Conservation (phyloP, 2,797 vertebrate genomes). For the Clarias platycephalus region DNA sequence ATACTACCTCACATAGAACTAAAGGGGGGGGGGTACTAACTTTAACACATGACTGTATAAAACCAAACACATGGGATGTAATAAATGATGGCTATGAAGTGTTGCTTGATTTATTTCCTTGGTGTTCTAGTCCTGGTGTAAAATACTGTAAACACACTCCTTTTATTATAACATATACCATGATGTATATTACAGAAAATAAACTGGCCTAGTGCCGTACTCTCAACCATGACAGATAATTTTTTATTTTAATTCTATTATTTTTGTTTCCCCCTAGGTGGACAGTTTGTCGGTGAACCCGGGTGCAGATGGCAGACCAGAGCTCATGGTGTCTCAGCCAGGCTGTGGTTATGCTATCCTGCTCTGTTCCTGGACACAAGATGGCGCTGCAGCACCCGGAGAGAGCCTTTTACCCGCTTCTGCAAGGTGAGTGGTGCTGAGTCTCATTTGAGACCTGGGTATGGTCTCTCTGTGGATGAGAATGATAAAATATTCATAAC, state of each 20-base stretch:
- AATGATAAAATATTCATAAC: background rate
- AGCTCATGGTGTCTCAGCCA: constrained; percentile 96
- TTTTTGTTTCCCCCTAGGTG: constrained; percentile 72
- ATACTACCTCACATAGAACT: too few relatives aligned
- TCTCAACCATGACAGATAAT: background rate
- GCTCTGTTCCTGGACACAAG: constrained; percentile 87
- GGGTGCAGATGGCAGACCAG: constrained; percentile 82
- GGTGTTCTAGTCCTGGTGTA: background rate
- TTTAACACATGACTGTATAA: too few relatives aligned
- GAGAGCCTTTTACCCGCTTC: constrained; percentile 65
- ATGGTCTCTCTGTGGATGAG: background rate
- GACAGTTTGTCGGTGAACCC: constrained; percentile 95
- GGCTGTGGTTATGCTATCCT: constrained; percentile 94
- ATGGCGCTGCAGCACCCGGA: constrained; percentile 61
- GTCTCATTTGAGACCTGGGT: background rate
- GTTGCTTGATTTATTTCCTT: background rate
- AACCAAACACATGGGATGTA: background rate
- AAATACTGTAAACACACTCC: background rate
- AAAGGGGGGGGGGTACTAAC: too few relatives aligned
- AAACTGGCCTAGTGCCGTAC: background rate
- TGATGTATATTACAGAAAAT: background rate
- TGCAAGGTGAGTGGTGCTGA: constrained; percentile 60
- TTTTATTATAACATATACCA: background rate
- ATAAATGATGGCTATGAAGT: background rate
- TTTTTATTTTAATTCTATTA: background rate